Conservation (phyloP, 2,113 vertebrate species). For the Phalacrocorax brasilianus region DNA sequence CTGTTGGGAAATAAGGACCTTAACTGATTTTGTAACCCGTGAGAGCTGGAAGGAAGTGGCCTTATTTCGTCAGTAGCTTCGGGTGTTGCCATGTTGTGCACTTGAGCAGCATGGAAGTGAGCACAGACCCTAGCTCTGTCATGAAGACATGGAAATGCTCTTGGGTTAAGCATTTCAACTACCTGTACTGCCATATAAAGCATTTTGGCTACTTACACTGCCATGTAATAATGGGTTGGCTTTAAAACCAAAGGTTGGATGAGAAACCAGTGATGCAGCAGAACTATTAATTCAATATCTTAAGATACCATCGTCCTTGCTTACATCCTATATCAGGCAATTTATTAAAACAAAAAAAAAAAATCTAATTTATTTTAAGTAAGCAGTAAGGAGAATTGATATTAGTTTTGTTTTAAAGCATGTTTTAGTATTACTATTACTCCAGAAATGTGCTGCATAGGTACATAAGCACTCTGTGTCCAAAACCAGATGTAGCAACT, state of each 20-base stretch:
- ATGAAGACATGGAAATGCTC: background rate
- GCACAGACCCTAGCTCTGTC: background rate
- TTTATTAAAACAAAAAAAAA: background rate
- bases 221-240: constrained; percentile 5
- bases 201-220: background rate
- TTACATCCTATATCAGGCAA: background rate
- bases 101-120: background rate
- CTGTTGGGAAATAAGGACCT: constrained; percentile 50
- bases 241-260: constrained; percentile 39
- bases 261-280: background rate
- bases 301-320: background rate
- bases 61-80: constrained; percentile 30
- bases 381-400: background rate
- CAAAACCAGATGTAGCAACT: constrained; percentile 28
- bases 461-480: constrained; percentile 8
- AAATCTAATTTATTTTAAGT: constrained; percentile 27
- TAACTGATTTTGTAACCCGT: background rate
- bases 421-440: background rate
- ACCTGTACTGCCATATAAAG: background rate
- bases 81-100: background rate
- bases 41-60: constrained; percentile 35
- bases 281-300: background rate
- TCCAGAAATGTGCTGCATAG: background rate
- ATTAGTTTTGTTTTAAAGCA: constrained; percentile 9
- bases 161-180: background rate